Evolutionary conservation across 2,113 vertebrate genomes (phyloP), one percentile per base, ranked within the genome.

Genomic region (Meleagris gallopavo): DNA sequence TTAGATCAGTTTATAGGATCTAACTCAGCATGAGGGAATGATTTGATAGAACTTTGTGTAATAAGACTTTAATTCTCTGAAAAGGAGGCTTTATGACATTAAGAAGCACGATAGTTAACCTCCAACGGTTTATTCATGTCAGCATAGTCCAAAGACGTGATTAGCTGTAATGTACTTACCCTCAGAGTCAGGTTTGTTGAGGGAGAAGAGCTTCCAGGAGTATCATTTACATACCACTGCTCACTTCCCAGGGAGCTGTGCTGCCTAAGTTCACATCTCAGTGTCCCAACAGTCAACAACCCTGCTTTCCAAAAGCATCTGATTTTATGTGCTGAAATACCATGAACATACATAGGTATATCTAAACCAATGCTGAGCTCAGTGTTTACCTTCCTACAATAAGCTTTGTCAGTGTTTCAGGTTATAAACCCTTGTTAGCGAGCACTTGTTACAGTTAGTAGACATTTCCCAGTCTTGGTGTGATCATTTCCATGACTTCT

Each of bases 21-120:
- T 66, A 64, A 85, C 71, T 20, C n/a, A 90, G 25, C 55, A 74
- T 48, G 84, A 91, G 57, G 11, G 21, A 90, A 48, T 72, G 32
- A 84, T 95, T 85, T 90, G 19, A 78, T 58, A 82, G 9, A 58
- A 90, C 75, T 93, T 82, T 89, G 60, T 80, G 22, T 81, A 96
- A 93, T 70, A 95, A 94, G 73, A 18, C 6, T 95, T 24, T 94
- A 94, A 94, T 95, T 96, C 36, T 52, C 57, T 90, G 45, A 73
- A 94, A 91, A 89, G 3, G 12, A 77, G 58, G 25, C 27, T 83
- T 93, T 71, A 80, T 86, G 88, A 95, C 79, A 96, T 83, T 83
- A 82, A 80, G 74, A 89, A 91, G 75, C 83, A 87, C 89, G 40
- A 95, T 94, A 96, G 89, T 92, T 95, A 95, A 89, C 85, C 90